Base-by-base conservation (phyloP, 2,113 vertebrate genomes). In the Pionites leucogaster region DNA sequence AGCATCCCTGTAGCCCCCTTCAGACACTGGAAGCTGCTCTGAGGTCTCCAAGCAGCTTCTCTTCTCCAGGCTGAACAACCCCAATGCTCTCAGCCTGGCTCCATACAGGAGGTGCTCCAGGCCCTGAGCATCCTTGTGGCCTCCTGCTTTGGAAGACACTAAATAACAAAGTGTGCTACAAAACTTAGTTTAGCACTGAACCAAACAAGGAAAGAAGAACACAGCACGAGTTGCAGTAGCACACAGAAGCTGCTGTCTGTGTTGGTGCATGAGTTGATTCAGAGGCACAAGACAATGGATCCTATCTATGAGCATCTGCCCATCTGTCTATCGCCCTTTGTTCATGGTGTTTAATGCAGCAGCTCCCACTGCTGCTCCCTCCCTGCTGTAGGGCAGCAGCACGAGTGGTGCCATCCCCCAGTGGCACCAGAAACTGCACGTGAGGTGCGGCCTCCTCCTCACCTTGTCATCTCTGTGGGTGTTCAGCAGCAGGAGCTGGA, bases 121-220 rank as follows among this genome's bases (percentile, higher is more conserved):
- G 13, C 22, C 33, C 57, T 23, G 57, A 23, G 22, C 20, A 59
- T 35, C 57, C 57, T 24, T 2, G 3, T 10, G 57, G 20, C 9
- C 20, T 57, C 55, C 55, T 59, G 55, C n/a, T n/a, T 59, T 23
- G 13, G 55, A 70, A 86, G 37, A 39, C 24, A 17, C 11, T 31
- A 60, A 46, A 28, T 0, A 65, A 6, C 11, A 24, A 86, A 83
- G 6, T 0, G 0, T 2, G 12, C 23, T 41, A 62, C 60, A 53
- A 29, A 78, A 86, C 67, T 47, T 1, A 68, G 42, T 78, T 63
- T 6, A 90, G 79, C 64, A 27, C 72, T 70, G 37, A 1, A 69
- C 31, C 33, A n/a, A 63, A 6, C 3, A 13, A 17, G 31, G 75
- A 37, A 28, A 24, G 20, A 52, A 35, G 60, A 71, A 29, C 25